A percentile compares a stretch with the other conserved stretches of the same genome.
These are phyloP conservation scores for Magallana nippona DNA, from an alignment of 2,888 invertebrate species.

Conservation along the genomic window DNA sequence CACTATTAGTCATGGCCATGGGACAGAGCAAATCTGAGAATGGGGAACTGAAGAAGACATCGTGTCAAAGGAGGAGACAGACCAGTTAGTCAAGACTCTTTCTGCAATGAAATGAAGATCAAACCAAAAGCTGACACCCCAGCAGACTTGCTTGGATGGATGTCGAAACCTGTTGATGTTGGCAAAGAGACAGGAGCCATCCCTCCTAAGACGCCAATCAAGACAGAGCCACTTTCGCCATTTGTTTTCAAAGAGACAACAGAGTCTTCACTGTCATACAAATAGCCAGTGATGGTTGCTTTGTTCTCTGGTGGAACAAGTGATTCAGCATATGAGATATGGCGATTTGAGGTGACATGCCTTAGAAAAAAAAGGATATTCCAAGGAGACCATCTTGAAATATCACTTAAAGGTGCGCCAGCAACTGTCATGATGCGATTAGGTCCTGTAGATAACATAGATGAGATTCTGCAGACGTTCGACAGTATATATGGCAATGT, in stretches of 20 bases:
- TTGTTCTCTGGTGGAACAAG: conserved; percentile 37
- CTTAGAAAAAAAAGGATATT: conserved; percentile 16
- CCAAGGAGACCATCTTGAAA: conserved; percentile 20
- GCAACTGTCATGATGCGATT: conserved; percentile 34
- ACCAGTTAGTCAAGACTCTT: not conserved
- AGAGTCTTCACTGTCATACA: not conserved
- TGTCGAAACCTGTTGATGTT: not conserved
- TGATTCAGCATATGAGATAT: conserved; percentile 38
- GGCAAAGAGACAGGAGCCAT: not conserved
- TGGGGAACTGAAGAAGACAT: not conserved
- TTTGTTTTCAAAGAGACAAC: not conserved
- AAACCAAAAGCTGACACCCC: conserved; percentile 25
- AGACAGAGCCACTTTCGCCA: not conserved
- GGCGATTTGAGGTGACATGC: conserved; percentile 39
- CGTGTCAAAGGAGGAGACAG: not conserved
- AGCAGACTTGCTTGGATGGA: conserved; percentile 18
- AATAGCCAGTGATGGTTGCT: not conserved
- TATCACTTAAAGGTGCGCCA: conserved; percentile 44
- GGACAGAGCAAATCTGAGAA: not conserved
- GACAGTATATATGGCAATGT: conserved; percentile 33
- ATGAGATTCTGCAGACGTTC: conserved; percentile 29
- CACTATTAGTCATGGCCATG: not conserved
- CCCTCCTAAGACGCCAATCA: not conserved
- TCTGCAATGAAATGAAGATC: not conserved
- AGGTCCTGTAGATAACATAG: conserved; percentile 13